Evolutionary conservation across 2,888 invertebrate genomes (phyloP).

Genomic region (Lithosia quadra): DNA sequence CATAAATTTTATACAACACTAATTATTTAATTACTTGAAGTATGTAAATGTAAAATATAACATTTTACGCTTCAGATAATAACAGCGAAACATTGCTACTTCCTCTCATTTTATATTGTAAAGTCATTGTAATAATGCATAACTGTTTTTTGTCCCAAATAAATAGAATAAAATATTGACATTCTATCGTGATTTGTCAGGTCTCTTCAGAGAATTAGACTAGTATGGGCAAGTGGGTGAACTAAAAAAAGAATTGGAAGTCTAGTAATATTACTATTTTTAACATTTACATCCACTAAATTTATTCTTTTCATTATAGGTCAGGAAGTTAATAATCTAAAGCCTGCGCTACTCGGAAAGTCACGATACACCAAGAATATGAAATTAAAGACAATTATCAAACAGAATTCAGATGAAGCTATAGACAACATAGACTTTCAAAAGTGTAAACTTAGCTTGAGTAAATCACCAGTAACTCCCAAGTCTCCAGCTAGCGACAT

Average conservation of each 20-base stretch:
- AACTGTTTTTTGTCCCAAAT: no score
- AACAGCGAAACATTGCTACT: neutral
- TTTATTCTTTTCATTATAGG: constrained; percentile 48
- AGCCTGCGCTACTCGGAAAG: constrained; percentile 66
- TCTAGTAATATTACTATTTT: no score
- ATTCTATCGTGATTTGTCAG: no score
- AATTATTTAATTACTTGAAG: neutral
- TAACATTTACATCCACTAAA: neutral
- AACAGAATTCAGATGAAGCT: constrained; percentile 68
- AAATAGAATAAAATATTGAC: no score
- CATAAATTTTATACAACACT: neutral
- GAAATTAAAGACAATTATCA: constrained; percentile 60
- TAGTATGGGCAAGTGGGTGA: no score
- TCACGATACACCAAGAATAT: constrained; percentile 37
- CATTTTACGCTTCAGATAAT: neutral
- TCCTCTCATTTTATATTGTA: neutral
- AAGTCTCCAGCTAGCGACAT: constrained; percentile 37
- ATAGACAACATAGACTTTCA: constrained; percentile 73
- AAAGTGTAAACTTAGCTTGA: constrained; percentile 78
- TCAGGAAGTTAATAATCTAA: constrained; percentile 53
- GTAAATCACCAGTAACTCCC: constrained; percentile 55
- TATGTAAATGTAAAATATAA: constrained; percentile 1
- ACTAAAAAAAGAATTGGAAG: no score
- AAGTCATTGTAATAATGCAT: no score
- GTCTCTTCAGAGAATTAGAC: no score